A percentile compares a stretch with the other conserved stretches of the same genome.
Conservation (phyloP, 1,140 invertebrate genomes). For the Drosophila kurseongensis region DNA sequence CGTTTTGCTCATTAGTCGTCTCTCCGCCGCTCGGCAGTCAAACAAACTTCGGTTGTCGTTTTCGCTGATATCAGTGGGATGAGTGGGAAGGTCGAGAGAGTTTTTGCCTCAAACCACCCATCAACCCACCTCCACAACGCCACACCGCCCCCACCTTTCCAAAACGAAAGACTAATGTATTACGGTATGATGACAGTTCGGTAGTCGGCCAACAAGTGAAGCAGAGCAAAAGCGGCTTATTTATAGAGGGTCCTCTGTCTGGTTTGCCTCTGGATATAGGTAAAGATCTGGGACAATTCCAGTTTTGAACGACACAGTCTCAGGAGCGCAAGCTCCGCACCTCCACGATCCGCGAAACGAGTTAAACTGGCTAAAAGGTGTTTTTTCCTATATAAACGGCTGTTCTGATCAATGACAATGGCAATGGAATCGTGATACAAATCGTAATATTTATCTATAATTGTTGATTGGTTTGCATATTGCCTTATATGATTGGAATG, state of each 20-base stretch:
- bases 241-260: constrained; percentile 19
- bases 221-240: constrained; percentile 31
- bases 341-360: constrained; percentile 41
- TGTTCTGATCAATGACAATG: constrained; percentile 48
- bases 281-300: constrained; percentile 33
- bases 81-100: constrained; percentile 41
- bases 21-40: constrained; percentile 26
- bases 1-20: constrained; percentile 66
- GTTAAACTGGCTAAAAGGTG: constrained; percentile 58
- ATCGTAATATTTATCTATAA: constrained; percentile 8
- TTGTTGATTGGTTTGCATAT: neutral
- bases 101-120: neutral
- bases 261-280: neutral
- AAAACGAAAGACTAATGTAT: constrained; percentile 24
- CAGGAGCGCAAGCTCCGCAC: constrained; percentile 15
- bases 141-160: too few species aligned
- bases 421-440: constrained; percentile 12
- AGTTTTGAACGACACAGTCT: constrained; percentile 28
- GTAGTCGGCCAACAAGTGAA: constrained; percentile 33
- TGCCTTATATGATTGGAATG: neutral
- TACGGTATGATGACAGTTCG: constrained; percentile 12
- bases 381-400: constrained; percentile 28
- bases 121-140: neutral
- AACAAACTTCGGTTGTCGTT: constrained; percentile 43
- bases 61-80: constrained; percentile 34